These are phyloP conservation scores for Anguilla pacifica DNA, from an alignment of 2,797 vertebrate species.

Conservation along the genomic window DNA sequence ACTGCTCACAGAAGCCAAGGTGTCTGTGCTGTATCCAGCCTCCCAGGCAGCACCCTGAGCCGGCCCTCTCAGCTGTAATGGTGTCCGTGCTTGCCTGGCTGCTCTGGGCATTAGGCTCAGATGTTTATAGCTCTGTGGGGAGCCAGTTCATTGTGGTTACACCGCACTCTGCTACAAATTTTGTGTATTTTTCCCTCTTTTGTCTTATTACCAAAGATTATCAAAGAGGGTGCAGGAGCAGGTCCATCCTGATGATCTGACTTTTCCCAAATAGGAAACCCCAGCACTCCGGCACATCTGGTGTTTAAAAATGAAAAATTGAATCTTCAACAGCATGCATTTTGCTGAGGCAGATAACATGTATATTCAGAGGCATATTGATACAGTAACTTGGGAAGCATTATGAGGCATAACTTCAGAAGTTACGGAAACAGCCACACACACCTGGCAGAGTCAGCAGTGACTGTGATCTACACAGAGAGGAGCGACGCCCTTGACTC, in stretches of 20 bases:
- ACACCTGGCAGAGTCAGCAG: no score
- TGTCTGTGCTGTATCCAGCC: slow-evolving; percentile 18
- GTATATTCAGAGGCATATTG: no score
- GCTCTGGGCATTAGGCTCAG: slow-evolving; percentile 60
- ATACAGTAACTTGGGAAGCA: no score
- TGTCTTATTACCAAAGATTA: slow-evolving; percentile 26
- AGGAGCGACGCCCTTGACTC: no score
- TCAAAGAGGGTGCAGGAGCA: neutral
- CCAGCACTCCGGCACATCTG: slow-evolving; percentile 16
- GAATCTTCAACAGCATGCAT: no score
- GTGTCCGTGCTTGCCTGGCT: slow-evolving; percentile 60
- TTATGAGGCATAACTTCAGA: no score
- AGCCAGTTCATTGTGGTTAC: slow-evolving; percentile 63
- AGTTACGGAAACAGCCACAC: no score
- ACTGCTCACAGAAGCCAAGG: neutral
- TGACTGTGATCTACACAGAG: no score
- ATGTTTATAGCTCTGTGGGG: slow-evolving; percentile 58
- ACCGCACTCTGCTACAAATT: slow-evolving; percentile 56
- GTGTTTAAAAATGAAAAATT: neutral
- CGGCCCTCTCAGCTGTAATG: slow-evolving; percentile 51
- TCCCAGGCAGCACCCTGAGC: slow-evolving; percentile 36
- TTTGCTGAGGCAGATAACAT: no score
- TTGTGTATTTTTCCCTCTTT: slow-evolving; percentile 33
- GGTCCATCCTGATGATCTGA: slow-evolving; percentile 19
- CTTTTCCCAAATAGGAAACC: slow-evolving; percentile 27